Evolutionary conservation across 30 jellyfish, hydroid and myxozoan species (phyloP).

Genomic region (Pseudorhiza aurosa): DNA sequence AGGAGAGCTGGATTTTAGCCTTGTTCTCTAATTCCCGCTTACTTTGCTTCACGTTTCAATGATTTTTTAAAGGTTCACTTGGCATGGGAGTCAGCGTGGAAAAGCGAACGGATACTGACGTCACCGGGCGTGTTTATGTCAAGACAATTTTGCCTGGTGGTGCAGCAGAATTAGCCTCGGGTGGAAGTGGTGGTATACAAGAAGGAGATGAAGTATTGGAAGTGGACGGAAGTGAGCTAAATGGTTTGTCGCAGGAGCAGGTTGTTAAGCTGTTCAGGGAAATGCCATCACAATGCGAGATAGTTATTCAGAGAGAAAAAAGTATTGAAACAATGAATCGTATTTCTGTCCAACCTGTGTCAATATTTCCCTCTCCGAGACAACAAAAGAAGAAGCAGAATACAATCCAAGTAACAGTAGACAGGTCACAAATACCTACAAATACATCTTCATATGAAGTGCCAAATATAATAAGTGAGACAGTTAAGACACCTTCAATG

Average conservation of each 20-base stretch:
- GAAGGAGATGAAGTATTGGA: constrained; percentile 87
- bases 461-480: constrained; percentile 76
- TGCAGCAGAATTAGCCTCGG: constrained; percentile 86
- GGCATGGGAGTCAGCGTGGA: constrained; percentile 90
- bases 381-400: constrained; percentile 5
- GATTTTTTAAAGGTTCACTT: constrained; percentile 69
- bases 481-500: constrained; percentile 25
- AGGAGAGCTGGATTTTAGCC: too few species aligned
- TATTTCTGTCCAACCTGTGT: constrained; percentile 57
- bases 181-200: constrained; percentile 87
- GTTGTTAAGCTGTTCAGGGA: constrained; percentile 74
- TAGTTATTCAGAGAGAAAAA: constrained; percentile 43
- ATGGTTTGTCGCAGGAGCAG: constrained; percentile 68
- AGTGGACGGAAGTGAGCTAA: constrained; percentile 71
- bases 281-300: constrained; percentile 77
- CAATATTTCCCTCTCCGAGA: constrained; percentile 38
- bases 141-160: constrained; percentile 85
- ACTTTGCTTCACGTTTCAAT: too few species aligned
- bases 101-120: constrained; percentile 59
- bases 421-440: constrained; percentile 47
- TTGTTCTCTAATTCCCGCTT: too few species aligned
- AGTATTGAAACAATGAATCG: constrained; percentile 28
- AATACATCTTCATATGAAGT: constrained; percentile 61
- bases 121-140: constrained; percentile 78
- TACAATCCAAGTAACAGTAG: constrained; percentile 47